Percentiles rank a stretch among this genome's conserved stretches.
Conservation (phyloP, 2,113 vertebrate species). For the Dromaius novaehollandiae region DNA sequence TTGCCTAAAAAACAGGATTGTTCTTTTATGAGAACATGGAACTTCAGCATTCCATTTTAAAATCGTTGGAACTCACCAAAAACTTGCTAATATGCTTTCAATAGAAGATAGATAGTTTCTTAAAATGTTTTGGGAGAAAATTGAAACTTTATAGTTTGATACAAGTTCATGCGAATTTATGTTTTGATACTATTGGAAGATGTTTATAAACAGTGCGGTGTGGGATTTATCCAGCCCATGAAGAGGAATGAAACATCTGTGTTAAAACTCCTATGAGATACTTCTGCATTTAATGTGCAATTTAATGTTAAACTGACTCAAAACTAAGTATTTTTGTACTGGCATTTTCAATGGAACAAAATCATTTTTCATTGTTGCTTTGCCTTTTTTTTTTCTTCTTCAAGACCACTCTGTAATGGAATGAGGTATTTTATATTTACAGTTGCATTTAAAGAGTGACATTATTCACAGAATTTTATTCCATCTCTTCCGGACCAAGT, state of each 20-base stretch:
- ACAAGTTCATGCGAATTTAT: not conserved
- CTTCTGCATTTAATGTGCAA: not conserved
- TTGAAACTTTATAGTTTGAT: not conserved
- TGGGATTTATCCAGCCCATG: not conserved
- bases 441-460: not conserved
- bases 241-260: not conserved
- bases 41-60: not conserved
- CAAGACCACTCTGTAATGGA: not conserved
- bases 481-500: not conserved
- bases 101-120: not conserved
- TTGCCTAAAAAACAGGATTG: not conserved
- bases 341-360: not conserved
- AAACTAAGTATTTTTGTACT: not conserved
- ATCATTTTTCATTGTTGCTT: not conserved
- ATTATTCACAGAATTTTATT: not conserved
- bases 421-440: accelerated
- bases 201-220: accelerated
- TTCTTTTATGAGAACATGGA: not conserved
- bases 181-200: not conserved
- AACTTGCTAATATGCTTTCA: not conserved
- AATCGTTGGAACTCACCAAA: not conserved
- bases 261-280: not conserved
- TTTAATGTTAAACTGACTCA: not conserved
- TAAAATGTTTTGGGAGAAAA: not conserved
- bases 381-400: not conserved